Conservation (phyloP, 1,140 invertebrate genomes). For the Pseudomyrmex pallidus region DNA sequence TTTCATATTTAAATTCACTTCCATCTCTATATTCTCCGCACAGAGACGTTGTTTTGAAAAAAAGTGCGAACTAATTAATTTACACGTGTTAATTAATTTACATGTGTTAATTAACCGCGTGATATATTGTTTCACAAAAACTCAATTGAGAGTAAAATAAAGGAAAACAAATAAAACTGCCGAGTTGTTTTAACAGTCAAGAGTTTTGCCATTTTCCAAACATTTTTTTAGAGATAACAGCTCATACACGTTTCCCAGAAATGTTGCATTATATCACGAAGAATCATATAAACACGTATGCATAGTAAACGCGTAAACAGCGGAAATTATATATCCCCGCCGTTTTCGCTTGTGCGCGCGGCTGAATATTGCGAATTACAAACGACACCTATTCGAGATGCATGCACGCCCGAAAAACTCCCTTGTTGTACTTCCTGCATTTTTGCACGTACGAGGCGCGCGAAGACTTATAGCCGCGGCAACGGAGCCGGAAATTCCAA, state of each 20-base stretch:
- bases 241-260: neutral
- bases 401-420: conserved; percentile 15
- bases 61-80: no score
- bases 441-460: conserved; percentile 33
- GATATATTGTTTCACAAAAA: no score
- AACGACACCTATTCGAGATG: conserved; percentile 1
- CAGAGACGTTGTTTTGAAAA: no score
- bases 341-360: neutral
- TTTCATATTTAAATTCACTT: conserved; percentile 24
- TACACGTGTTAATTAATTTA: no score
- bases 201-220: neutral
- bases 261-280: conserved; percentile 15
- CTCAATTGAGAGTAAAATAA: no score
- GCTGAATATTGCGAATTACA: conserved; percentile 37
- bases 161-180: no score
- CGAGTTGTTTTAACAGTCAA: no score
- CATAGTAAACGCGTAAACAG: conserved; percentile 50
- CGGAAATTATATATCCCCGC: conserved; percentile 34
- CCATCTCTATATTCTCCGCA: neutral
- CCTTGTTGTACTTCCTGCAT: neutral
- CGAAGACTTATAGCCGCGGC: conserved; percentile 34
- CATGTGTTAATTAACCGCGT: no score
- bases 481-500: conserved; percentile 22
- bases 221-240: neutral
- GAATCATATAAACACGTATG: neutral